Evolutionary conservation across 2,888 invertebrate genomes (phyloP), one percentile per base, ranked within the genome.

Genomic region (Apamea epomidion): DNA sequence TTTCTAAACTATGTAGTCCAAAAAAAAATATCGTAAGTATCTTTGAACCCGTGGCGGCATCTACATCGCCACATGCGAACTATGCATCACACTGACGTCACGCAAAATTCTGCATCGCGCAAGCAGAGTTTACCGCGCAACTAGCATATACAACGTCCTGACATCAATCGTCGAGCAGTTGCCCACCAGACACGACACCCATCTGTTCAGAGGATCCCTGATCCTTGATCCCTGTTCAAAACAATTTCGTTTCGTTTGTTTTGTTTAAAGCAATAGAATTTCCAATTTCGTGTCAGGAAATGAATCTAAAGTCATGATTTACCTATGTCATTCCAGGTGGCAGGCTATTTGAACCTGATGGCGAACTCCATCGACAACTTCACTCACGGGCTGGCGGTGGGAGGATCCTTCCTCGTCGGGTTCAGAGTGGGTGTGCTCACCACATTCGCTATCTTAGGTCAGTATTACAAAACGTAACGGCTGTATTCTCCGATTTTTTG

Each of bases 291-390:
- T 64, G 64, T 32, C 18, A 7, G 18, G 32, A 32, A 32, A 64
- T 14, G 14, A n/a, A n/a, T n/a, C 6, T n/a, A 60, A 60, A 60
- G 2, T 21, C 8, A 64, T 65, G 10, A 37, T 37, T 21, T 12
- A 4, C 2, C 2, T 1, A 0, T 37, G 32, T 37, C 10, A 1
- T 79, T 81, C 0, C 95, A 98, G 97, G 98, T 99, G 82, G 98
- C 99, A 1, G 99, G 99, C 0, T 99, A 99, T 95, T 97, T 99
- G 89, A 99, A 99, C 96, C 97, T 99, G 89, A 97, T 99, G 97
- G 99, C 99, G 6, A 99, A 99, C 95, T 98, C 99, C 18, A 99
- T 99, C 87, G 99, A 99, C 95, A 99, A 99, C 97, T 99, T 99
- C 97, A 99, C 99, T 0, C 99, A 99, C 95, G 99, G 99, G 0